Evolutionary conservation across 2,797 vertebrate genomes (phyloP).

Genomic region (Limosa lapponica): DNA sequence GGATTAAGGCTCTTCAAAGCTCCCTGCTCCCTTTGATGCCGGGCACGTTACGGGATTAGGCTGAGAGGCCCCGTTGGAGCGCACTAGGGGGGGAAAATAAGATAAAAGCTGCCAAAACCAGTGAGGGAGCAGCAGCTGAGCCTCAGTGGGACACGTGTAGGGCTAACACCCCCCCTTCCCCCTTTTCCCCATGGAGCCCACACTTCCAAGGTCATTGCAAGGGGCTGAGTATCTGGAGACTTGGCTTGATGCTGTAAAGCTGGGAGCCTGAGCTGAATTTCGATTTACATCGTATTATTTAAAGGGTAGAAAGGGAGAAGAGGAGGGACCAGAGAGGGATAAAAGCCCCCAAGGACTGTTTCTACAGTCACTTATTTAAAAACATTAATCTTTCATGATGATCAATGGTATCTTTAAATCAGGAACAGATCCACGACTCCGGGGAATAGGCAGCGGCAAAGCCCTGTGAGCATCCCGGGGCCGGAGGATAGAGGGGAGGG

Average conservation of each 20-base stretch:
- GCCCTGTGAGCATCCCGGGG: neutral
- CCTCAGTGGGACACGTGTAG: accelerated
- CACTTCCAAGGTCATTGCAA: neutral
- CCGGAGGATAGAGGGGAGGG: neutral
- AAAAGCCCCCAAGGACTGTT: neutral
- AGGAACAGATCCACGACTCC: accelerated
- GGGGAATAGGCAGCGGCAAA: neutral
- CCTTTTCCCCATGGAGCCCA: neutral
- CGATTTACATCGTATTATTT: neutral
- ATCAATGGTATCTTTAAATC: neutral
- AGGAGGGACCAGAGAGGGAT: accelerated
- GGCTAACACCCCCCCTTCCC: no score
- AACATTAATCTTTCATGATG: neutral
- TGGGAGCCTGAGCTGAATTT: neutral
- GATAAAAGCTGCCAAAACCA: neutral
- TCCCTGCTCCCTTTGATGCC: neutral
- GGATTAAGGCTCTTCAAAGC: constrained; percentile 23
- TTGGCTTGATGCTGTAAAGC: neutral
- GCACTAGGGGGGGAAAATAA: accelerated
- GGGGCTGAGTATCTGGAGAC: neutral
- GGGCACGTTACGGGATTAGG: neutral
- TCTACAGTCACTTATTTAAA: neutral
- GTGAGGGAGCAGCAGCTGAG: neutral
- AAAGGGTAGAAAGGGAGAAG: neutral
- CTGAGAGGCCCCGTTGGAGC: neutral